Base-by-base conservation (phyloP, 2,888 invertebrate genomes). In the Herminia tarsipennalis region DNA sequence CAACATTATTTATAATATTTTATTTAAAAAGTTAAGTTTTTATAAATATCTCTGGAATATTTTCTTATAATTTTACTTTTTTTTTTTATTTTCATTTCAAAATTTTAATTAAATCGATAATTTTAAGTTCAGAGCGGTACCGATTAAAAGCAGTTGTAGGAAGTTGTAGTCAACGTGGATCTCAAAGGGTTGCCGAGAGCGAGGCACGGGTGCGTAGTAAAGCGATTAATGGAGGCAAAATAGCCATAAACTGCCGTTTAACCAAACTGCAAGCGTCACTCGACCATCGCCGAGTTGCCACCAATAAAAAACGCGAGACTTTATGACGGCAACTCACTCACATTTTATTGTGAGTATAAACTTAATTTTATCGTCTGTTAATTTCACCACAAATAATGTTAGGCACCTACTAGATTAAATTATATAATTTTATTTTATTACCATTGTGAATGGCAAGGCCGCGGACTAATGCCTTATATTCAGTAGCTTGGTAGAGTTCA, bases 291-390 rank as follows among this genome's bases (percentile, higher is more conserved):
- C 78, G 82, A 83, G 80, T 86, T 86, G 66, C 66, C 83, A 86
- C 86, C 85, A 88, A 90, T 91, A 91, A 91, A 91, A 91, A 90
- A 90, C 87, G 88, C 87, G 89, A 88, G 89, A 89, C 88, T 91
- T 90, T 91, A 90, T 91, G 90, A 90, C 88, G 88, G 89, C 89
- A 88, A 88, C 91, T 90, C 88, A 88, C 86, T 89, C 90, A 88
- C 91, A 88, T 90, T 90, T 91, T 90, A 91, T 90, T 90, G 90
- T 90, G 88, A 89, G 86, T 90, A 90, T 91, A 91, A 91, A 91
- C 88, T 89, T 89, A 91, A 90, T 90, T 91, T 91, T 90, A 91
- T 89, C 85, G 91, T 89, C 90, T 89, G 90, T 91, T 91, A 90
- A 91, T 91, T 91, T 88, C 83, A 86, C 90, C 91, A 89, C 90